Evolutionary conservation across 2,888 invertebrate species (phyloP), one percentile per base, ranked within the genome.

Genomic region (Copidosoma aretas): DNA sequence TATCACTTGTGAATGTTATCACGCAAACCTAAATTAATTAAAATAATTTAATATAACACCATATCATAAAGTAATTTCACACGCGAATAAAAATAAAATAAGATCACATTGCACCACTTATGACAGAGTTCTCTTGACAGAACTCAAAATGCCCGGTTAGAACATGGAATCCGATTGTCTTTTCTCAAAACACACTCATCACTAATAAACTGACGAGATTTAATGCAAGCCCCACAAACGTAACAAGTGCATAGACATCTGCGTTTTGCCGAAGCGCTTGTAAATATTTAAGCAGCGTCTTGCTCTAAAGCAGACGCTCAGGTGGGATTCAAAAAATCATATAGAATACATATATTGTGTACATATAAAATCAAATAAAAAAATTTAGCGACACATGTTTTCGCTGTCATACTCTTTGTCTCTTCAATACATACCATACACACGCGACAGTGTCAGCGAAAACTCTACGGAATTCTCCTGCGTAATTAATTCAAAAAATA

Each of bases 391-490:
- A 53, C 21, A 46, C 25, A 17, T 49, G 32, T 54, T n/a, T 21
- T 57, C 43, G 51, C 25, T 68, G 71, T 46, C 60, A 57, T 60
- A 39, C 70, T 62, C 8, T 46, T 46, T 46, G 43, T 72, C 71
- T 74, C 82, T 84, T 83, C 82, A 84, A 84, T 83, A 84, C 84
- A 82, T 84, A 84, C 84, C 83, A 68, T 68, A 66, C 19, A 76
- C 74, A 76, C 74, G 76, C 75, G 75, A 77, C 77, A 79, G 77
- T 79, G 77, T 79, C 77, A 77, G 80, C 80, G 80, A 79, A 79
- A 78, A 78, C 79, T 82, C 83, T 83, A 83, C 83, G 83, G 81
- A 83, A 83, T 81, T 81, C 77, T 77, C 80, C 78, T 77, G 81
- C 67, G 79, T 67, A 74, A 77, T 76, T 77, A 77, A 74, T 81